Evolutionary conservation across 2,797 vertebrate species (phyloP).

Genomic region (Coluber constrictor): DNA sequence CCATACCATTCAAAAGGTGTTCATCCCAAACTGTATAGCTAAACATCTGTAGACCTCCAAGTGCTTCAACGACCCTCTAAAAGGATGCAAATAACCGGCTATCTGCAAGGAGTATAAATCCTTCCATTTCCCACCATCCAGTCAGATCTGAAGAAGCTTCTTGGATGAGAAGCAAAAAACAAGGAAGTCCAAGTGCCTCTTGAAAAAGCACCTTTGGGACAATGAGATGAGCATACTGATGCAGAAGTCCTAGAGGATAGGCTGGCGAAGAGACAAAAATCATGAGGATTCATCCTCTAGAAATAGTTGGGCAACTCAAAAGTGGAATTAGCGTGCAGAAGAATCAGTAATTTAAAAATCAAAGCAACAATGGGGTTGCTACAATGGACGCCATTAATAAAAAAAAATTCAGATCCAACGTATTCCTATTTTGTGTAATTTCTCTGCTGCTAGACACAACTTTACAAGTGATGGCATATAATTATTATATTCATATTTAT

Average conservation of each 20-base stretch:
- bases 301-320: background rate
- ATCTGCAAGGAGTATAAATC: too few species aligned
- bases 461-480: conserved; percentile 43
- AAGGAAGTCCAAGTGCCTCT: too few species aligned
- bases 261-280: background rate
- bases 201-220: too few species aligned
- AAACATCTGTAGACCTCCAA: too few species aligned
- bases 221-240: too few species aligned
- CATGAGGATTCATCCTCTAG: background rate
- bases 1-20: too few species aligned
- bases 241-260: background rate
- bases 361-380: conserved; percentile 41
- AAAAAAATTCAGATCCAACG: conserved; percentile 19
- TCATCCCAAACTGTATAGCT: too few species aligned
- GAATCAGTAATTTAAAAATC: background rate
- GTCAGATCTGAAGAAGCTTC: too few species aligned
- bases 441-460: conserved; percentile 17
- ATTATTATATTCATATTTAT: conserved; percentile 40
- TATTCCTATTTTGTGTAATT: conserved; percentile 45
- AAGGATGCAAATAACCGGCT: too few species aligned
- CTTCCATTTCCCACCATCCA: too few species aligned
- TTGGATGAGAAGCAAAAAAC: too few species aligned
- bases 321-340: background rate
- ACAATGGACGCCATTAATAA: conserved; percentile 43
- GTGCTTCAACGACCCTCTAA: too few species aligned